Conservation (phyloP, 2,797 vertebrate species). For the Chiloscyllium punctatum region DNA sequence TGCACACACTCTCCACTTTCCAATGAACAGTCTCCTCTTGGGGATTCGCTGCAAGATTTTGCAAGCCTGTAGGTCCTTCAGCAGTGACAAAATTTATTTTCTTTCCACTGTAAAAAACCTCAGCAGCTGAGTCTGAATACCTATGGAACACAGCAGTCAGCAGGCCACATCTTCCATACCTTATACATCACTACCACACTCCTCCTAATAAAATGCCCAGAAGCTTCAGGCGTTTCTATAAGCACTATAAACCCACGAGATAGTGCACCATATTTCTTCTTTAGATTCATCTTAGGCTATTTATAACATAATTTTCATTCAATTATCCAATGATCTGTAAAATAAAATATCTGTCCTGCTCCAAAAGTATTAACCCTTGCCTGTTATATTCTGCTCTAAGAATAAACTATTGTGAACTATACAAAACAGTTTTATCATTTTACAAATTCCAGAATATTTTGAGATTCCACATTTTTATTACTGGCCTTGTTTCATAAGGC, state of each 20-base stretch:
- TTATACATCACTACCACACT: slow-evolving; percentile 73
- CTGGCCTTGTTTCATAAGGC: not conserved
- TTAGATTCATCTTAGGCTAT: slow-evolving; percentile 26
- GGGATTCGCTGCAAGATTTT: not conserved
- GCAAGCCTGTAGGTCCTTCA: slow-evolving; percentile 24
- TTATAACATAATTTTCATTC: slow-evolving; percentile 34
- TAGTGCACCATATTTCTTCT: not conserved
- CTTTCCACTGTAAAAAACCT: slow-evolving; percentile 41
- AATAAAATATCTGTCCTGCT: not conserved
- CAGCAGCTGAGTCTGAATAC: slow-evolving; percentile 43
- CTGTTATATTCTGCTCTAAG: not conserved
- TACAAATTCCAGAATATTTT: not conserved
- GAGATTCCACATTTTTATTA: not conserved
- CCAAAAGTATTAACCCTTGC: slow-evolving; percentile 21
- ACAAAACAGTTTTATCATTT: not conserved
- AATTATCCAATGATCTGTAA: slow-evolving; percentile 34
- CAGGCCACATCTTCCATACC: slow-evolving; percentile 64
- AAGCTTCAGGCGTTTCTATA: slow-evolving; percentile 27
- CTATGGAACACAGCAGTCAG: slow-evolving; percentile 44
- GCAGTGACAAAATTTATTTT: slow-evolving; percentile 22
- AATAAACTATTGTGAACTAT: not conserved
- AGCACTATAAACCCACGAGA: slow-evolving; percentile 19
- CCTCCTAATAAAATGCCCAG: slow-evolving; percentile 62
- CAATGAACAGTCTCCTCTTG: not conserved
- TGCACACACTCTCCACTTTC: slow-evolving; percentile 49